These are phyloP conservation scores for Ambastaia sidthimunki DNA, from an alignment of 2,797 vertebrate species.

Conservation along the genomic window DNA sequence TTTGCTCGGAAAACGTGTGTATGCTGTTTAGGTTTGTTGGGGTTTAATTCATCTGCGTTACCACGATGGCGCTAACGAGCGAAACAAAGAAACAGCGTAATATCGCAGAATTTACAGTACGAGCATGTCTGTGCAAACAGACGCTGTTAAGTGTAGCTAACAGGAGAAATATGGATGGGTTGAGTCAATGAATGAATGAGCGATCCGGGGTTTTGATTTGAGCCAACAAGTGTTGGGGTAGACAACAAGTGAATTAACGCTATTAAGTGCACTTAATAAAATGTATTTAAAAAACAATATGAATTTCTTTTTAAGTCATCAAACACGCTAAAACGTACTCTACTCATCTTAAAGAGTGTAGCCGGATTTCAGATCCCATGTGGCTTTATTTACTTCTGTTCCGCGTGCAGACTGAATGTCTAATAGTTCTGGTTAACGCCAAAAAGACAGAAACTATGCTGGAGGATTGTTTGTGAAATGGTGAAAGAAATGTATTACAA, in stretches of 20 bases:
- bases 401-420: too few species aligned
- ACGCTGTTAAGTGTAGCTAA: neutral
- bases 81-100: constrained; percentile 18
- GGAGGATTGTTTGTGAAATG: too few species aligned
- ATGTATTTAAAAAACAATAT: neutral
- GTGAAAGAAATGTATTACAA: neutral
- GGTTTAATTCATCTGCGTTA: constrained; percentile 16
- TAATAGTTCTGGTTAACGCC: too few species aligned
- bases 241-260: neutral
- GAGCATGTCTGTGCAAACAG: neutral
- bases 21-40: neutral
- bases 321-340: neutral
- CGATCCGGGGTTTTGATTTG: neutral
- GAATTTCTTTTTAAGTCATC: neutral
- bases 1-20: neutral
- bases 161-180: neutral
- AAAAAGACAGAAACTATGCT: too few species aligned
- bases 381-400: neutral
- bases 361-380: neutral
- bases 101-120: neutral
- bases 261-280: neutral
- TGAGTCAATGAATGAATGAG: neutral
- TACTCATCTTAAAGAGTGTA: neutral
- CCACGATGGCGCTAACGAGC: constrained; percentile 34
- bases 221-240: neutral